phyloP scores from a whole-genome alignment of 2,888 invertebrate genomes.

The Cephalotes varians region DNA sequence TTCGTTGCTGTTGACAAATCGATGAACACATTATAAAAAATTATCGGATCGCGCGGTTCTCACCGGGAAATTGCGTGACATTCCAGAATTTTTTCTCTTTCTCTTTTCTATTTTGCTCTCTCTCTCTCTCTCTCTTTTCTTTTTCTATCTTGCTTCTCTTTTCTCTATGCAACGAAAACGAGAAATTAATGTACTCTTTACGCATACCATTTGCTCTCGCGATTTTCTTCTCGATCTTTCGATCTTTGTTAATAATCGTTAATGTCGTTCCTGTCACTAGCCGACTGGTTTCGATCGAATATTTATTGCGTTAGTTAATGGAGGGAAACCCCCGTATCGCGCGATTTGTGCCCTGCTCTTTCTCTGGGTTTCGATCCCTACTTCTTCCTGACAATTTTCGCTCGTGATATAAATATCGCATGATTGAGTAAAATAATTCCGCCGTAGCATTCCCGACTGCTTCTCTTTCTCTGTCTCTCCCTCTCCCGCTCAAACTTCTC shows the following conservation, averaged over 20 bases:
- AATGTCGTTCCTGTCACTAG: slow-evolving; percentile 62
- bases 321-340: neutral
- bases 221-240: slow-evolving; percentile 60
- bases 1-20: slow-evolving; percentile 33
- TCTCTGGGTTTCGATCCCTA: slow-evolving; percentile 12
- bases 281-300: slow-evolving; percentile 72
- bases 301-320: slow-evolving; percentile 62
- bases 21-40: slow-evolving; percentile 12
- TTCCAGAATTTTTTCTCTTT: slow-evolving; percentile 9
- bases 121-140: neutral
- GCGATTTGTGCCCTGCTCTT: slow-evolving; percentile 3
- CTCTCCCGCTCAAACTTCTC: slow-evolving; percentile 51
- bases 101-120: neutral
- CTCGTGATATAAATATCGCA: slow-evolving; percentile 69
- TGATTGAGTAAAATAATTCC: slow-evolving; percentile 70
- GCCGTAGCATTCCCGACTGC: slow-evolving; percentile 25
- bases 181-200: slow-evolving; percentile 23
- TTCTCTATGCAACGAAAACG: slow-evolving; percentile 13
- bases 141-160: too few relatives aligned
- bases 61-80: slow-evolving; percentile 57
- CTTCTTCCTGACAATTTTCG: neutral
- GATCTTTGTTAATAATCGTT: slow-evolving; percentile 62
- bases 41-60: slow-evolving; percentile 13
- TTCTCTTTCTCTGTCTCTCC: slow-evolving; percentile 11
- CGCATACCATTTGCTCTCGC: slow-evolving; percentile 50